phyloP scores from a whole-genome alignment of 2,888 invertebrate genomes.

The Cosmia trapezina region DNA sequence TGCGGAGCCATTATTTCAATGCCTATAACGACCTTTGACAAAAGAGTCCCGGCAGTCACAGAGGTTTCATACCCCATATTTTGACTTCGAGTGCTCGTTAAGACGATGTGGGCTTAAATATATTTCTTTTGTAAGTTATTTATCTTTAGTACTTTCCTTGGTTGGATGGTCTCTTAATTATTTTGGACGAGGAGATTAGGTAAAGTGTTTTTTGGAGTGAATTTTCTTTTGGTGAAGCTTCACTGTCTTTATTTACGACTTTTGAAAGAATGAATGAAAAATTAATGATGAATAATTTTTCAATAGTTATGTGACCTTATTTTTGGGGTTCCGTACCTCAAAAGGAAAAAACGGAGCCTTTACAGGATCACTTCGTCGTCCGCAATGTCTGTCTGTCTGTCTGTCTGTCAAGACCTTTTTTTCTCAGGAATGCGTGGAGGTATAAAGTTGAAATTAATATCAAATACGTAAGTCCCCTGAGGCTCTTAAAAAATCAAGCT shows the following conservation, averaged over 20 bases:
- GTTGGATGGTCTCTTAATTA: background rate
- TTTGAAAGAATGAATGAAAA: background rate
- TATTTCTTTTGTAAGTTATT: slow-evolving; percentile 33
- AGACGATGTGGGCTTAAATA: slow-evolving; percentile 28
- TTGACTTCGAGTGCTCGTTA: slow-evolving; percentile 53
- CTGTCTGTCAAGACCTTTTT: too few species aligned
- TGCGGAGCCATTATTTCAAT: slow-evolving; percentile 35
- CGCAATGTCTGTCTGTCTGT: too few species aligned
- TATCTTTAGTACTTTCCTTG: slow-evolving; percentile 19
- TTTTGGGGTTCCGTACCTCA: too few species aligned
- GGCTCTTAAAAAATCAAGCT: too few species aligned
- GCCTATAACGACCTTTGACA: slow-evolving; percentile 36
- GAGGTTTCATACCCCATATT: slow-evolving; percentile 48
- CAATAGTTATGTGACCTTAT: background rate
- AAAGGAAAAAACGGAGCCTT: too few species aligned
- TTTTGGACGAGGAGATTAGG: background rate
- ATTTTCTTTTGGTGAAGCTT: slow-evolving; percentile 2
- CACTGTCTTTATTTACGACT: background rate
- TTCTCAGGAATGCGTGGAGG: too few species aligned
- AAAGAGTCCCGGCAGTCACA: slow-evolving; percentile 30
- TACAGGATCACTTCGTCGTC: too few species aligned
- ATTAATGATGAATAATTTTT: background rate
- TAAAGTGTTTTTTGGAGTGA: background rate
- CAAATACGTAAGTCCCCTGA: too few species aligned
- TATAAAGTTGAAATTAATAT: too few species aligned